Base-by-base conservation (phyloP, 2,888 invertebrate genomes). In the Torymus aiolomorphi region DNA sequence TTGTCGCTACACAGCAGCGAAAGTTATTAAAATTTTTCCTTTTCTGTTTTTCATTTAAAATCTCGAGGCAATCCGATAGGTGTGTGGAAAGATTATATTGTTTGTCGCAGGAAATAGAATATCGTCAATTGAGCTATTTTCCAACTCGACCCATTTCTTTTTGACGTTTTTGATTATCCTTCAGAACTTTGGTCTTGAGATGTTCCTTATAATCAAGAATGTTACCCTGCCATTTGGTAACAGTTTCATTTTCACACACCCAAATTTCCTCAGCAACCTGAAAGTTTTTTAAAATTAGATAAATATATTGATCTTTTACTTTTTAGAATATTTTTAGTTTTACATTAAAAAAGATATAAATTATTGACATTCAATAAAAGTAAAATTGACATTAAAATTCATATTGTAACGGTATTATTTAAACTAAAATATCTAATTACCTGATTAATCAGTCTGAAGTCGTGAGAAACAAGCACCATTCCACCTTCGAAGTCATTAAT, bases 251-350 rank as follows among this genome's bases (percentile, higher is more conserved):
- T 91, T 99, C 98, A 91, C 99, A 99, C 63, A 99, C 96, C 99
- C 99, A 99, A 90, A 99, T 99, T 91, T 98, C 98, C 90, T 99
- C 96, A 12, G 99, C 99, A 52, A 99, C 99, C 98, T 98, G 87
- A 57, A 77, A 59, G n/a, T n/a, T 24, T 31, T 31, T 31, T 31
- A 3, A 31, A 31, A 31, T 31, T 31, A 31, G 31, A 31, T 31
- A 31, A 31, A 31, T 31, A 31, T 31, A 31, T 5, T 3, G 31
- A 31, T 31, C 31, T 31, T 31, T 5, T 31, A 1, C 31, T 31
- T 31, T 31, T 31, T 5, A 31, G 31, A 31, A 31, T 31, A 31
- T 31, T 31, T 5, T 31, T 31, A 31, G 31, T 31, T 31, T 31
- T 8, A 31, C 8, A 8, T 5, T 8, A 2, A 31, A 31, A 31